These are phyloP conservation scores for Chloroceryle inda DNA, from an alignment of 2,797 vertebrate genomes.

Conservation along the genomic window DNA sequence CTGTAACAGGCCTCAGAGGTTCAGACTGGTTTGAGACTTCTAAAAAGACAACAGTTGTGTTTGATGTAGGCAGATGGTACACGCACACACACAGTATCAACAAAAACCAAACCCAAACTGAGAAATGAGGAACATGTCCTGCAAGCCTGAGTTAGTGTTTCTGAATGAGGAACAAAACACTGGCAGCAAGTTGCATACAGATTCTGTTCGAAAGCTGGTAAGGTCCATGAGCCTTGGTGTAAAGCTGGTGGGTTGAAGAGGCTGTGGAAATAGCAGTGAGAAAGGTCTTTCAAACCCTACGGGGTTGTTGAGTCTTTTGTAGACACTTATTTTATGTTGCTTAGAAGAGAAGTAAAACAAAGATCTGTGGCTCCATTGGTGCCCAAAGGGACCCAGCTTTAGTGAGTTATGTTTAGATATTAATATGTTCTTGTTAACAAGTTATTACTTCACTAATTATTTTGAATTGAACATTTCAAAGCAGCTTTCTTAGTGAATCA, in stretches of 20 bases:
- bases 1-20: not conserved
- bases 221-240: fast-evolving
- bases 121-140: fast-evolving
- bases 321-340: fast-evolving
- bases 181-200: not conserved
- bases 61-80: not conserved
- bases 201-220: not conserved
- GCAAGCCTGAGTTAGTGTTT: not conserved
- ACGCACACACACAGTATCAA: not conserved
- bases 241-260: not conserved
- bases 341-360: not conserved
- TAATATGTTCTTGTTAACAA: not conserved
- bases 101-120: not conserved
- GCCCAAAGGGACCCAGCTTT: not conserved
- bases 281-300: not conserved
- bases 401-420: not conserved
- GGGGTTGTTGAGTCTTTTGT: not conserved
- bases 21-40: not conserved
- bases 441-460: not conserved
- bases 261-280: not conserved
- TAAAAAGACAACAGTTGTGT: not conserved
- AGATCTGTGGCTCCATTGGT: too few species aligned
- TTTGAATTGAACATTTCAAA: not conserved
- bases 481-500: not conserved
- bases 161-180: not conserved